These are phyloP conservation scores for Pantala flavescens DNA, from an alignment of 1,140 invertebrate genomes.

Conservation along the genomic window DNA sequence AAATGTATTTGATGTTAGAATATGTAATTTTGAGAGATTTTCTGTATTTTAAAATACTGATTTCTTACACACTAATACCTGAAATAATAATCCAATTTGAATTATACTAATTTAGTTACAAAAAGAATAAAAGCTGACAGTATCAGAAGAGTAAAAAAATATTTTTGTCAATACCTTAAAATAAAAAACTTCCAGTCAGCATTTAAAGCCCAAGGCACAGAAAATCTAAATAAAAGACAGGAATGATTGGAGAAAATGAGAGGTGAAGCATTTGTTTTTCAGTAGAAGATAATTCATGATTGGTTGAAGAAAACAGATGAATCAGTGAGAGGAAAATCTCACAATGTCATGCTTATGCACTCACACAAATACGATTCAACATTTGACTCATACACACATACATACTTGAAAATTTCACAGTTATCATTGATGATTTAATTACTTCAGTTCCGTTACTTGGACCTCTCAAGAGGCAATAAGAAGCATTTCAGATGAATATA, in stretches of 20 bases:
- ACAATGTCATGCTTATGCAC: not conserved
- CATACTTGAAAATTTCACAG: not conserved
- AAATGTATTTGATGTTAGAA: not conserved
- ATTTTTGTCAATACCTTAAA: too few species aligned
- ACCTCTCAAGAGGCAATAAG: not conserved
- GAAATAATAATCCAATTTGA: too few species aligned
- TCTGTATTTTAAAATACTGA: too few species aligned
- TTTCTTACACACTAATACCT: too few species aligned
- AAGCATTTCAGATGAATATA: conserved; percentile 1
- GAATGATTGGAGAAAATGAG: not conserved
- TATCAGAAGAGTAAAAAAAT: too few species aligned
- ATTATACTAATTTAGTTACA: too few species aligned
- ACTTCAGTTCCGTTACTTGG: not conserved
- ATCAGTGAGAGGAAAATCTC: not conserved
- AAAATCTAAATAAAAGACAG: not conserved
- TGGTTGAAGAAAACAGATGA: not conserved
- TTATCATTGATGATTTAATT: not conserved
- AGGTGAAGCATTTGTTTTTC: not conserved
- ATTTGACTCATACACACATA: not conserved
- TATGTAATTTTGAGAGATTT: too few species aligned
- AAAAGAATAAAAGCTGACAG: too few species aligned
- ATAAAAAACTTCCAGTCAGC: too few species aligned
- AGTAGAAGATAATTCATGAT: not conserved
- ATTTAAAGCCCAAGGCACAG: too few species aligned
- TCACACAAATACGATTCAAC: not conserved